A percentile compares a stretch with the other conserved stretches of the same genome.
Evolutionary conservation across 23 tunicate genomes (phyloP).

Genomic region (Oikopleura dioica): DNA sequence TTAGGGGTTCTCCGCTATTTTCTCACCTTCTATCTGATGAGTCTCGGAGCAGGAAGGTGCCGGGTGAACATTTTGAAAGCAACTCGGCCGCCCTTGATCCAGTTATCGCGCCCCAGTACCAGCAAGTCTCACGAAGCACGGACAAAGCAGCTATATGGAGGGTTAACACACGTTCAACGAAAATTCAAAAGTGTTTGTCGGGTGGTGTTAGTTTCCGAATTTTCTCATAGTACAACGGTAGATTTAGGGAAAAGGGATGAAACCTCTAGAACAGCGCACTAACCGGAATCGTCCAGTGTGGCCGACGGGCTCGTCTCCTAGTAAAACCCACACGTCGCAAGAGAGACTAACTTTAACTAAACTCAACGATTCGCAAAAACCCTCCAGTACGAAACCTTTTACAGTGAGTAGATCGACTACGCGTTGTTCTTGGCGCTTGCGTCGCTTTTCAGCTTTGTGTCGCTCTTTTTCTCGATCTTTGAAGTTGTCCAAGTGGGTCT

Average conservation of each 20-base stretch:
- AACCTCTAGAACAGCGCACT: neutral
- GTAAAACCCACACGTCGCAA: neutral
- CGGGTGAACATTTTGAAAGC: neutral
- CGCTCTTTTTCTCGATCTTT: neutral
- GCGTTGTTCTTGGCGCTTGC: neutral
- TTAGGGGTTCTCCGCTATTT: neutral
- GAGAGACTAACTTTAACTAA: neutral
- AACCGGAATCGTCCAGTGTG: neutral
- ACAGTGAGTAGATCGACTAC: neutral
- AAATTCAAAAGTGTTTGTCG: too few species aligned
- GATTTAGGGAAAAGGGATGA: neutral
- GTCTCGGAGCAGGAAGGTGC: neutral
- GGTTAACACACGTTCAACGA: too few species aligned
- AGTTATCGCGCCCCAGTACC: neutral
- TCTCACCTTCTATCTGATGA: neutral
- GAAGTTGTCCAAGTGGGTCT: neutral
- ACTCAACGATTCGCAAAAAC: too few species aligned
- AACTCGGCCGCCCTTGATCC: neutral
- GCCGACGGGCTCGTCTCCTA: neutral
- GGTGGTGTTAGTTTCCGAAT: too few species aligned
- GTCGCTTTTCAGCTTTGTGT: neutral
- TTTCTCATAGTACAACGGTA: too few species aligned
- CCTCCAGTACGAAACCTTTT: neutral
- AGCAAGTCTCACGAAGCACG: neutral
- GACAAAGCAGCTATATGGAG: neutral